A percentile compares a stretch with the other conserved stretches of the same genome.
These are phyloP conservation scores for Sepioteuthis lessoniana DNA, from an alignment of 2,888 invertebrate species.

Conservation along the genomic window DNA sequence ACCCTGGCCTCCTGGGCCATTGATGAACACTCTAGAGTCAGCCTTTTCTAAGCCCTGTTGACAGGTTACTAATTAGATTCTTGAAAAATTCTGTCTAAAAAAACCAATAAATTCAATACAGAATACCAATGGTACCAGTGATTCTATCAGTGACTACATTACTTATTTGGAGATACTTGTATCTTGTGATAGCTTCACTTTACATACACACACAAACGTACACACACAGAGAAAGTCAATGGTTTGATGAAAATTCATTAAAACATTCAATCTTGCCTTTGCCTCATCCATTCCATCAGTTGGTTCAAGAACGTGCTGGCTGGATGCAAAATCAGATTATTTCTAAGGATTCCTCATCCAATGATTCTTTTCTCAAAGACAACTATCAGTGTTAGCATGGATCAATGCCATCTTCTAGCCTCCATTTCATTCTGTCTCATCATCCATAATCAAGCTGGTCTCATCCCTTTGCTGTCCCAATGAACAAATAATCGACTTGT, in stretches of 20 bases:
- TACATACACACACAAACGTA: too few species aligned
- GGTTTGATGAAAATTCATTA: background rate
- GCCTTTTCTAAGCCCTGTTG: too few species aligned
- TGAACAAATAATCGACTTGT: background rate
- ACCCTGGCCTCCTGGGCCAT: too few species aligned
- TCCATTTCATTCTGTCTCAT: background rate
- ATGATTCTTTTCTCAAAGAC: background rate
- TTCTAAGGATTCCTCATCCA: background rate
- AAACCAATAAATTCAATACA: too few species aligned
- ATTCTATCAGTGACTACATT: too few species aligned
- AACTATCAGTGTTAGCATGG: background rate
- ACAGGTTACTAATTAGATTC: too few species aligned
- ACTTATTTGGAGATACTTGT: background rate
- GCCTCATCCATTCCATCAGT: background rate
- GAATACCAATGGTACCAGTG: too few species aligned
- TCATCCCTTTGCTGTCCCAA: background rate
- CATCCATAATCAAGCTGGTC: background rate
- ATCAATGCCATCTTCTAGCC: background rate
- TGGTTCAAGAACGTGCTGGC: background rate
- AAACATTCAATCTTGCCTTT: background rate
- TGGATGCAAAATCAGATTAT: background rate
- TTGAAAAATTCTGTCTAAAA: too few species aligned
- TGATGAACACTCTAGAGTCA: too few species aligned
- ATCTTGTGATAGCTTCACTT: background rate
- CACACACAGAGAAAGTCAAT: background rate